phyloP scores from a whole-genome alignment of 2,888 invertebrate genomes.

The Chymomyza amoena region DNA sequence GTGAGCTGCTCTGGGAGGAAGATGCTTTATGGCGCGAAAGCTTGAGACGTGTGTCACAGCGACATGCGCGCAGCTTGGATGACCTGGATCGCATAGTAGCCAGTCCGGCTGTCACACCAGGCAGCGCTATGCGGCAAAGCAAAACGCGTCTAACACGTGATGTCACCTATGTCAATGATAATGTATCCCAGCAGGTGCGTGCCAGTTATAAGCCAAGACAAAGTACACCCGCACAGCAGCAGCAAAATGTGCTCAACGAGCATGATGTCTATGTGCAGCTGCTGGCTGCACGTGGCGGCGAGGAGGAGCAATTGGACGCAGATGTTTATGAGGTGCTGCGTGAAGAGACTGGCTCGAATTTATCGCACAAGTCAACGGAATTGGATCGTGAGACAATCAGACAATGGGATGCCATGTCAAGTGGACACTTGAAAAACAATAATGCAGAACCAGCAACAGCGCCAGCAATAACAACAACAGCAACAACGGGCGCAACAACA shows the following conservation, averaged over 20 bases:
- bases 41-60: slow-evolving; percentile 87
- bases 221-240: slow-evolving; percentile 28
- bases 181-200: slow-evolving; percentile 80
- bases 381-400: slow-evolving; percentile 91
- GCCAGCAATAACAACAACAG: slow-evolving; percentile 6
- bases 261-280: slow-evolving; percentile 77
- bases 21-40: slow-evolving; percentile 90
- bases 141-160: slow-evolving; percentile 83
- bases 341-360: slow-evolving; percentile 74
- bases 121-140: slow-evolving; percentile 43
- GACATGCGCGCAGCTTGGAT: slow-evolving; percentile 90
- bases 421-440: slow-evolving; percentile 84
- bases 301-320: slow-evolving; percentile 49
- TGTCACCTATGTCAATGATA: slow-evolving; percentile 89
- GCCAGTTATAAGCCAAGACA: slow-evolving; percentile 54
- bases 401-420: slow-evolving; percentile 94
- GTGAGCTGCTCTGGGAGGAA: slow-evolving; percentile 90
- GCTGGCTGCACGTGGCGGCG: slow-evolving; percentile 32
- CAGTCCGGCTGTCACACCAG: slow-evolving; percentile 32
- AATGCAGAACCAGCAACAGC: slow-evolving; percentile 26
- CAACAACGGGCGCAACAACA: slow-evolving; percentile 11
- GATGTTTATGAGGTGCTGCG: slow-evolving; percentile 78
- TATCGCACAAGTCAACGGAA: slow-evolving; percentile 81
- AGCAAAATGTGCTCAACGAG: slow-evolving; percentile 45
- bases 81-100: slow-evolving; percentile 83